Conservation (phyloP, 2,113 vertebrate genomes). For the Scartelaos histophorus region DNA sequence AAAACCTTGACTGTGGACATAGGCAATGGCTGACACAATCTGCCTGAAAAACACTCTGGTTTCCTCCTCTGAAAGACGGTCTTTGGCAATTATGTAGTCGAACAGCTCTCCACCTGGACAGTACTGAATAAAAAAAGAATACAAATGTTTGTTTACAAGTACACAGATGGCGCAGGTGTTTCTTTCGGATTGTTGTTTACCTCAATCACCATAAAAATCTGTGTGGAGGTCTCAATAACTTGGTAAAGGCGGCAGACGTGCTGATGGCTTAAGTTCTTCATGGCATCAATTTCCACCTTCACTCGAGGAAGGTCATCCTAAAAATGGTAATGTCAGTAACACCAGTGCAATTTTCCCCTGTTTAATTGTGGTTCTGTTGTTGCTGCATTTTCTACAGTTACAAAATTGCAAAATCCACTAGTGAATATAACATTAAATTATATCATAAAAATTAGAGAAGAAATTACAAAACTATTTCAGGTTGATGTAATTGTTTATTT, state of each 20-base stretch:
- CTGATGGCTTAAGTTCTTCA: conserved; percentile 93
- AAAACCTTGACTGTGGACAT: conserved; percentile 91
- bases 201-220: conserved; percentile 95
- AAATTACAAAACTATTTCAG: neutral
- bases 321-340: neutral
- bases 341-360: neutral
- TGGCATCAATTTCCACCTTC: conserved; percentile 91
- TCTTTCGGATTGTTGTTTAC: conserved; percentile 60
- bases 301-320: conserved; percentile 91
- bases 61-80: conserved; percentile 89
- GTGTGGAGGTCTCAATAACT: conserved; percentile 88
- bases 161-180: rapidly evolving
- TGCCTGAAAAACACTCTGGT: conserved; percentile 90
- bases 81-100: conserved; percentile 93
- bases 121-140: conserved; percentile 75
- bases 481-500: neutral
- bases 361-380: neutral
- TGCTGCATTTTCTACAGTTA: neutral
- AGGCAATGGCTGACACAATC: conserved; percentile 92
- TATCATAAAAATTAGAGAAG: neutral
- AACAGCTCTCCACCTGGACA: conserved; percentile 96
- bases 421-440: neutral
- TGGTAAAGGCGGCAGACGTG: conserved; percentile 92
- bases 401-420: neutral
- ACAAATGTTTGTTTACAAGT: neutral